Evolutionary conservation across 1,140 invertebrate genomes (phyloP), one percentile per base, ranked within the genome.

Genomic region (Stenopsyche tienmushanensis): DNA sequence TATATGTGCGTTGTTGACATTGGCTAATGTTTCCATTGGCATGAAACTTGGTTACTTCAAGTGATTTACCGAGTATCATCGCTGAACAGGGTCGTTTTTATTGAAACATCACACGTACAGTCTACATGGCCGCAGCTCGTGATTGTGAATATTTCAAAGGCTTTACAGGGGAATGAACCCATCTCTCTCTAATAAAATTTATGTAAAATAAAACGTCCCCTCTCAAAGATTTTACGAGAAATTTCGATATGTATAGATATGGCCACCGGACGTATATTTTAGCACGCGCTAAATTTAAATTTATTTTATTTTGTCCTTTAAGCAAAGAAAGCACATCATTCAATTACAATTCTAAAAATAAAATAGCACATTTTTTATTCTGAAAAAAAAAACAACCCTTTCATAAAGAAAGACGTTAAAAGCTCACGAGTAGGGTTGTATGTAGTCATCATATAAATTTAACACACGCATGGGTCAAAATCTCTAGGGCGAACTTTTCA

Each of bases 141-240:
- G 64, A 59, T 65, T 49, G 54, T 65, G 64, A 65, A 65, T 65
- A 65, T 59, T 65, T 65, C 64, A 65, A 60, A 52, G 34, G 55
- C 42, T 57, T 65, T 57, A 54, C 20, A 7, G 23, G 9, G 41
- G 2, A 25, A 13, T 25, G 2, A 41, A 24, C 41, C 54, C 17
- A 54, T 24, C 52, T 20, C 52, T n/a, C 20, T n/a, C 23, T 17
- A 15, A 18, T 13, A 52, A 53, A 20, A 64, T 55, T 55, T 45
- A 42, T 55, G 47, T 18, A 54, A 44, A 64, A 53, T 41, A 41
- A 47, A 41, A 39, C 13, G 10, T 44, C 26, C 9, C 20, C 25
- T 24, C 23, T 15, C 52, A 23, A 8, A 49, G 18, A 5, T 3
- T 13, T 44, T 3, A 13, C 2, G 13, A 44, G 41, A 13, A 13